phyloP scores from a whole-genome alignment of 2,888 invertebrate genomes.

The Drosophila kokeensis region DNA sequence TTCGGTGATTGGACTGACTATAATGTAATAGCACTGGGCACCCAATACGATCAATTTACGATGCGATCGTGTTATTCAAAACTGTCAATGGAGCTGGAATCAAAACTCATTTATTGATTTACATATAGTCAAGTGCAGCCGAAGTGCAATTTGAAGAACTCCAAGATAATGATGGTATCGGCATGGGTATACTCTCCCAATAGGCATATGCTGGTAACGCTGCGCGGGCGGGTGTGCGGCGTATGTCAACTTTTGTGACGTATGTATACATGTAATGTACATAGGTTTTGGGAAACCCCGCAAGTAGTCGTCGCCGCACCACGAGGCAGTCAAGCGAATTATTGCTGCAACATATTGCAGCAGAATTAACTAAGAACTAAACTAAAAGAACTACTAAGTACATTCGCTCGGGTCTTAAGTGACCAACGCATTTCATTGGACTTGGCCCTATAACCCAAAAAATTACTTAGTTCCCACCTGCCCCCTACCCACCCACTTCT shows the following conservation, averaged over 20 bases:
- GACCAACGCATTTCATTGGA: constrained; percentile 56
- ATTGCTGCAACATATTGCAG: constrained; percentile 60
- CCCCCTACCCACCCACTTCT: not conserved
- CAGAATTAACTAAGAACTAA: constrained; percentile 47
- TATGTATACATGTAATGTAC: not conserved
- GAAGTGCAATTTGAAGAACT: constrained; percentile 23
- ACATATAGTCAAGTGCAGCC: constrained; percentile 1
- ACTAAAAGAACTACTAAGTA: constrained; percentile 35
- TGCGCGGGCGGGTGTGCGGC: not conserved
- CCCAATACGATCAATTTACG: constrained; percentile 38
- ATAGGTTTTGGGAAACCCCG: constrained; percentile 48
- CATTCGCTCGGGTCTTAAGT: constrained; percentile 57
- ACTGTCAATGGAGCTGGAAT: constrained; percentile 36
- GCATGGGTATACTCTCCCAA: not conserved
- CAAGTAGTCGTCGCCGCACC: constrained; percentile 58
- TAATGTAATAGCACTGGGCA: constrained; percentile 10
- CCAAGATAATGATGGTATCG: constrained; percentile 3
- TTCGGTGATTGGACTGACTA: constrained; percentile 30
- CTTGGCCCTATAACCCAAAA: constrained; percentile 66
- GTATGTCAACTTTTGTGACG: not conserved
- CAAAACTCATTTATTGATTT: not conserved
- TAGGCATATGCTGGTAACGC: not conserved
- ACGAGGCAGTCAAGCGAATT: constrained; percentile 62
- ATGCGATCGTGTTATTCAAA: constrained; percentile 40
- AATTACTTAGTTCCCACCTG: constrained; percentile 23